Base-by-base conservation (phyloP, 2,888 invertebrate species). In the Drosophila mulleri region DNA sequence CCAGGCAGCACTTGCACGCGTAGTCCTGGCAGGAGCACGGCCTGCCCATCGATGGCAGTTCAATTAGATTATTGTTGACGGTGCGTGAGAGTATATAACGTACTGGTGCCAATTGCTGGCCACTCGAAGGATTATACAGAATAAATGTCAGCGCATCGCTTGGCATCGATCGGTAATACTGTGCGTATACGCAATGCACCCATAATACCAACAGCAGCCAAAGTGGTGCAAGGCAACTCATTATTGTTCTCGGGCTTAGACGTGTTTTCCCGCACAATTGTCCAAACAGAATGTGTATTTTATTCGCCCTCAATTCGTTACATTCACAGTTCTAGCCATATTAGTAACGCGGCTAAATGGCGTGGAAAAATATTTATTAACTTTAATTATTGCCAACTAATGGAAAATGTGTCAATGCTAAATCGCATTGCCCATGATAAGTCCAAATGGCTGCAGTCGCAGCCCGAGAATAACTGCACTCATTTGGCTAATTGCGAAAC, bases 291-390 rank as follows among this genome's bases (percentile, higher is more conserved):
- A 52, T 89, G 82, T 54, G 53, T 67, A 62, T 59, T 67, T 54
- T 47, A 44, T 59, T 70, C 67, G 68, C 62, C 77, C 59, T 50
- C 67, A 52, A 54, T 67, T 45, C 57, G 56, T 54, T 44, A 42
- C 53, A 47, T 39, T 44, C 26, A n/a, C n/a, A 23, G 66, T 65
- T 72, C 63, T 82, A 67, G 41, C 47, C 63, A 50, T 54, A 64
- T 75, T 59, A 56, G 48, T 53, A 45, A 20, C 42, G 53, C 68
- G 14, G 50, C 39, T 81, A 80, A 85, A 85, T 86, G 82, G 72
- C 53, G 75, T 80, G 89, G 89, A 89, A 86, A 89, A 87, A 39
- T 78, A 63, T 62, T 59, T 72, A 85, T 80, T 85, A 67, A 54
- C 53, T 63, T 63, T 20, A 70, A 83, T 86, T 88, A 76, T 63